Base-by-base conservation (phyloP, 2,888 invertebrate species). In the Morpho deidamia region DNA sequence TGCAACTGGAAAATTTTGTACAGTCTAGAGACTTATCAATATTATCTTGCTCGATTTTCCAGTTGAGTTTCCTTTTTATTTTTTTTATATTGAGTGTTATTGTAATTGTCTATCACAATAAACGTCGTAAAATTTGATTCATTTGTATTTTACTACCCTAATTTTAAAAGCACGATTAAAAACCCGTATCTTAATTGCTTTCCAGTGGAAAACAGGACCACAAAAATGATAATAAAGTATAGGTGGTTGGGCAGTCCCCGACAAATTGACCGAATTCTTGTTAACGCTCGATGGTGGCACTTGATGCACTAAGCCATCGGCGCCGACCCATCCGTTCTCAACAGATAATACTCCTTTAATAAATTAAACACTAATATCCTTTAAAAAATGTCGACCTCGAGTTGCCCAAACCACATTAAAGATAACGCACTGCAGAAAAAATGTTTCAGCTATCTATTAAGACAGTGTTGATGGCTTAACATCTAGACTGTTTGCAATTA, bases 151-250 rank as follows among this genome's bases (percentile, higher is more conserved):
- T 71, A 70, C 67, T 67, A 69, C 62, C 64, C 64, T 52, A 59
- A 65, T 71, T 75, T 78, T 86, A 84, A 87, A 86, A 86, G 86
- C 83, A 66, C 72, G 72, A 73, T 77, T 76, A 78, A 79, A 72
- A 78, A 70, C 71, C 70, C 71, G 76, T 85, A 88, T 88, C 87
- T 88, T 79, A 85, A 87, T 84, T 81, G 78, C 86, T 73, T 69
- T 70, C 65, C 69, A 72, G 75, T 79, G 77, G 82, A 83, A 82
- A 79, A 81, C 76, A 73, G 74, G 63, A 69, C 63, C 64, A 77
- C 73, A 81, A 83, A 83, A 84, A 79, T 74, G 71, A 75, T 77
- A 72, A 76, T 79, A 78, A 76, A 74, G 74, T 78, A 79, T 78
- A 72, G 69, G 58, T 61, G 64, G 60, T 70, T 70, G 70, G 71